Conservation (phyloP, 2,797 vertebrate species). For the Sebastes steindachneri region DNA sequence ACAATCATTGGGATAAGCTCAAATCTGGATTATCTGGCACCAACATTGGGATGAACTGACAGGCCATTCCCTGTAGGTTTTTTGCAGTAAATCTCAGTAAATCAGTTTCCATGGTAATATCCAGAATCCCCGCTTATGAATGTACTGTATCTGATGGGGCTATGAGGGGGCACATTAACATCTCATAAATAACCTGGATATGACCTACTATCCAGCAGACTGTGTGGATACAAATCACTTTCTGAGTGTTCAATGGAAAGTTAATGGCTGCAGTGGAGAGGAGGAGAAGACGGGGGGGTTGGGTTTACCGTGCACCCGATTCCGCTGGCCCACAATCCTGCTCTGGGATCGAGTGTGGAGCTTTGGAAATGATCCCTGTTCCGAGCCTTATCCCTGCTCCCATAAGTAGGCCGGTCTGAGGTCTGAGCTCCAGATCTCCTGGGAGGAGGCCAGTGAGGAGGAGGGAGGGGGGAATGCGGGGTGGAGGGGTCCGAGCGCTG, state of each 20-base stretch:
- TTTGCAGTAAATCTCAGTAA: constrained; percentile 7
- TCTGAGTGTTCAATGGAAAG: constrained; percentile 33
- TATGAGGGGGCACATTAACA: constrained; percentile 17
- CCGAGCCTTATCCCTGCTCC: constrained; percentile 53
- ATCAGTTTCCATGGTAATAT: constrained; percentile 27
- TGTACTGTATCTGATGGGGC: background rate
- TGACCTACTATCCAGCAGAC: constrained; percentile 13
- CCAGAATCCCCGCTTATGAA: constrained; percentile 16
- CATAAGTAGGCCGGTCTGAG: constrained; percentile 63
- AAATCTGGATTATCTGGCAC: constrained; percentile 38
- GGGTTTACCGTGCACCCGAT: constrained; percentile 11
- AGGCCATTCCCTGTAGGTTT: background rate
- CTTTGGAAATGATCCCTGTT: constrained; percentile 67
- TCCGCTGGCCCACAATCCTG: constrained; percentile 32
- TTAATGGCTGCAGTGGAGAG: constrained; percentile 9
- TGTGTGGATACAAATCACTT: constrained; percentile 21
- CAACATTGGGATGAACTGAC: constrained; percentile 18
- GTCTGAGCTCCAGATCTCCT: constrained; percentile 58
- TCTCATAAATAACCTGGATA: constrained; percentile 24
- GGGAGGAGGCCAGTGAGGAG: constrained; percentile 28
- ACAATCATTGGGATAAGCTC: constrained; percentile 12
- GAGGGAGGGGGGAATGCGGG: background rate
- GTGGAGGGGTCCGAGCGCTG: constrained; percentile 22
- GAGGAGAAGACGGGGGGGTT: background rate
- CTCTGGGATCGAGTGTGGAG: constrained; percentile 45